phyloP scores from a whole-genome alignment of 1,140 invertebrate genomes.

The Vanessa tameamea region DNA sequence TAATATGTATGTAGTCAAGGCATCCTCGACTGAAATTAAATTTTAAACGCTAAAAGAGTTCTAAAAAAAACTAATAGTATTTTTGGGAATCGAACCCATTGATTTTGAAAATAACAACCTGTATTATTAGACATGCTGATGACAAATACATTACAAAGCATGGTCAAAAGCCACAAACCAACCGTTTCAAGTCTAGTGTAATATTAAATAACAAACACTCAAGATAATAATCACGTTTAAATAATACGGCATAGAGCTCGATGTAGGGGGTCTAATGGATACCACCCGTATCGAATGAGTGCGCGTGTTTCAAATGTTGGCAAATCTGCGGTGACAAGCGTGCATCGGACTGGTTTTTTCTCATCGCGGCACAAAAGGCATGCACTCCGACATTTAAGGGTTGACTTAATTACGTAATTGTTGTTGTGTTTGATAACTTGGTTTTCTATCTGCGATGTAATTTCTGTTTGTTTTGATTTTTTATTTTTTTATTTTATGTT shows the following conservation, averaged over 20 bases:
- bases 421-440: conserved; percentile 26
- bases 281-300: conserved; percentile 54
- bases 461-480: not conserved
- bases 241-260: conserved; percentile 25
- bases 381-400: conserved; percentile 46
- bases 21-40: no score
- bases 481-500: not conserved
- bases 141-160: no score
- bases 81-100: no score
- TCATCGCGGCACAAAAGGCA: conserved; percentile 49
- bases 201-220: conserved; percentile 33
- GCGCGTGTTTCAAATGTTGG: conserved; percentile 48
- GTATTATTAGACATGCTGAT: no score
- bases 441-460: conserved; percentile 17
- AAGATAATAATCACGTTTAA: conserved; percentile 35
- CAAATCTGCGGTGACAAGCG: conserved; percentile 67
- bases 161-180: no score
- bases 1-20: no score
- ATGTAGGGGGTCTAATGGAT: conserved; percentile 39
- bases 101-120: no score
- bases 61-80: no score
- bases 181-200: not conserved
- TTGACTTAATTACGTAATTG: conserved; percentile 56
- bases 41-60: no score
- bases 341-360: conserved; percentile 58